Evolutionary conservation across 2,888 invertebrate genomes (phyloP).

Genomic region (Caenorhabditis angaria): DNA sequence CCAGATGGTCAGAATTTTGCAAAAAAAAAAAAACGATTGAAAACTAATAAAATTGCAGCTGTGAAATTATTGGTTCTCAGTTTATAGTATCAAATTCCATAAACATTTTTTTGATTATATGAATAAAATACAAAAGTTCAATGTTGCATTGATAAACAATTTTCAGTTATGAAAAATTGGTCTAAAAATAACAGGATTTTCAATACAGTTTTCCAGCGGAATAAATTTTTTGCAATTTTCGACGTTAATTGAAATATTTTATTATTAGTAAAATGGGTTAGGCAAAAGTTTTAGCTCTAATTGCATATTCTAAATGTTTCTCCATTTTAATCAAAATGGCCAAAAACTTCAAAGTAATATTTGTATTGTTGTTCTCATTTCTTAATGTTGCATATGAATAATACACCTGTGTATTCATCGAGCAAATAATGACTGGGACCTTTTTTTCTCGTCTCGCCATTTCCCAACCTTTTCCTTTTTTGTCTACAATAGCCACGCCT

Average conservation of each 20-base stretch:
- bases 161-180: too few relatives aligned
- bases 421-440: slow-evolving; percentile 4
- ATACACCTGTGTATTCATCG: slow-evolving; percentile 1
- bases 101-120: too few relatives aligned
- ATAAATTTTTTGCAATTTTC: too few relatives aligned
- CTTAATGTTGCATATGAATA: background rate
- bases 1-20: background rate
- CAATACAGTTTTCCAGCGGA: too few relatives aligned
- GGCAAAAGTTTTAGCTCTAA: too few relatives aligned
- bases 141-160: too few relatives aligned
- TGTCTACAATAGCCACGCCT: slow-evolving; percentile 20
- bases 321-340: background rate
- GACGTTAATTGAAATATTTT: too few relatives aligned
- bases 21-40: background rate
- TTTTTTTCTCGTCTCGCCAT: background rate
- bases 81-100: background rate
- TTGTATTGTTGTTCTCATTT: background rate
- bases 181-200: too few relatives aligned
- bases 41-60: background rate
- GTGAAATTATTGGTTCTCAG: background rate
- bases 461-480: background rate
- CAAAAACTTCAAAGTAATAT: background rate
- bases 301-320: background rate
- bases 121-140: too few relatives aligned
- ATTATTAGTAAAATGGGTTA: too few relatives aligned